phyloP scores from a whole-genome alignment of 2,113 vertebrate genomes.

The Pedionomus torquatus region DNA sequence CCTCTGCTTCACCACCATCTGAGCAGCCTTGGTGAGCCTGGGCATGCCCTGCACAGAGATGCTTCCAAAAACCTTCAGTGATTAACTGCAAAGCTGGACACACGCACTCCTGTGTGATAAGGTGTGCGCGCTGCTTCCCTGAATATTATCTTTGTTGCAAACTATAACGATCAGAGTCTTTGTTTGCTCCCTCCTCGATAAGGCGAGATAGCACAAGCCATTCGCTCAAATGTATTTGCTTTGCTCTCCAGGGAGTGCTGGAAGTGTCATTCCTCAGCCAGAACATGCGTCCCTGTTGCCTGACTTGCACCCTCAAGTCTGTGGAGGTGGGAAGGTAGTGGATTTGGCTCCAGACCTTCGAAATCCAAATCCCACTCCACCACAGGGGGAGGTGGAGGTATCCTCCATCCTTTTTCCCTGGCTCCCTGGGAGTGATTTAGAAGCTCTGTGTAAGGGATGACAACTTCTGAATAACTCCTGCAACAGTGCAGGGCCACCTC shows the following conservation, averaged over 20 bases:
- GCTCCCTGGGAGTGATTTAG: neutral
- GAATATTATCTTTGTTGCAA: neutral
- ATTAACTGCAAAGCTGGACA: neutral
- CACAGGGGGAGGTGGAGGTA: neutral
- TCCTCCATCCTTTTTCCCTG: neutral
- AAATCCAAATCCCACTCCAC: neutral
- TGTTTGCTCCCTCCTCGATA: constrained; percentile 1
- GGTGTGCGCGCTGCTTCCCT: neutral
- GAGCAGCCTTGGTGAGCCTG: rapidly evolving
- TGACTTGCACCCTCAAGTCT: neutral
- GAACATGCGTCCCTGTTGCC: rapidly evolving
- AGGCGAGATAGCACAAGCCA: neutral
- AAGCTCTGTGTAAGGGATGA: neutral
- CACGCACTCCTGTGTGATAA: rapidly evolving
- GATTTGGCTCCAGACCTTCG: neutral
- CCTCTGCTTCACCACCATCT: neutral
- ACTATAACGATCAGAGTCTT: neutral
- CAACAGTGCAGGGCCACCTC: neutral
- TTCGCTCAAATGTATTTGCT: neutral
- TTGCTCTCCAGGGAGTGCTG: neutral
- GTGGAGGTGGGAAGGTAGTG: neutral
- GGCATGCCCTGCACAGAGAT: rapidly evolving
- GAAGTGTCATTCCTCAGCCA: neutral
- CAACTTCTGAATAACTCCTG: neutral
- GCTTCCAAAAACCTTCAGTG: neutral